Base-by-base conservation (phyloP, 1,140 invertebrate species). In the Augochlora pura region DNA sequence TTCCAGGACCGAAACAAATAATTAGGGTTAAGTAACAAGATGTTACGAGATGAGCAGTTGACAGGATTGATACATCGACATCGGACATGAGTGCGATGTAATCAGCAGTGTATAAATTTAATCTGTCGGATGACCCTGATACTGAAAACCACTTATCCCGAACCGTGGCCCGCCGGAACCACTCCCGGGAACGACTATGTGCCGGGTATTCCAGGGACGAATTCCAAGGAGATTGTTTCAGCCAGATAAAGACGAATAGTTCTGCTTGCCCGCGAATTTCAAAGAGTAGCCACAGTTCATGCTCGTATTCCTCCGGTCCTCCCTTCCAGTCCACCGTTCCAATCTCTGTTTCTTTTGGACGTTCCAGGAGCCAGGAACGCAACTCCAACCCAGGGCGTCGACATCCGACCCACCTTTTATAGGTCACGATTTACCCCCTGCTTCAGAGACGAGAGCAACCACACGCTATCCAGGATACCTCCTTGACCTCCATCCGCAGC, bases 171-270 rank as follows among this genome's bases (percentile, higher is more conserved):
- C 23, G 59, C 69, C 18, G 68, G 73, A 78, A 49, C 38, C 62
- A 65, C 64, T 65, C 18, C 46, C 25, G 32, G 3, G 23, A 42
- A 57, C 46, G 59, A 65, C 71, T 69, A 46, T 60, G 63, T 57
- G 54, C 52, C 64, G 38, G 57, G 77, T 57, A 62, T 70, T 52
- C 62, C 8, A 68, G 38, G 67, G 72, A 77, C 68, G 85, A 80
- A 86, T 85, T 85, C 84, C 84, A 70, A 80, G 72, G 76, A 77
- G 73, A 86, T 86, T 83, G 80, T 83, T 86, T 42, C 46, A 68
- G 76, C 69, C 42, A 63, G 83, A 76, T 81, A 86, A 86, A 85
- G 83, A 86, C 83, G 85, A 86, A 86, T 86, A 86, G 85, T 86
- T 86, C 64, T 86, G 76, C 83, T 86, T 85, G 76, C 71, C 54